Evolutionary conservation across 37 sponge, comb jelly and placozoan genomes (phyloP).

Genomic region (Tethya wilhelma): DNA sequence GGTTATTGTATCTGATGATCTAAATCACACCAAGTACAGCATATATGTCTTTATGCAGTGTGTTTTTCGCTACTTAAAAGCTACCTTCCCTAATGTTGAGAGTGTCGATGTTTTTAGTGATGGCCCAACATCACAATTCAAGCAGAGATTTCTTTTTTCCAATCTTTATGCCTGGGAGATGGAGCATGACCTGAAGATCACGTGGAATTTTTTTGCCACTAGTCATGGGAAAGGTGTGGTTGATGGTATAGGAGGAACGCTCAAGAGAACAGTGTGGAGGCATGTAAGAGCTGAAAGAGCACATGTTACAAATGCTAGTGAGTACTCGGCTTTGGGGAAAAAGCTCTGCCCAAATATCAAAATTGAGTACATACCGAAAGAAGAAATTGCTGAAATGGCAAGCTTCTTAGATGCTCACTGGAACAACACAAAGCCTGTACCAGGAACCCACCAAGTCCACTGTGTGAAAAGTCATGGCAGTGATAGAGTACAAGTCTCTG

Average conservation of each 20-base stretch:
- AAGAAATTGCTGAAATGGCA: neutral
- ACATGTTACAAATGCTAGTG: slow-evolving; percentile 10
- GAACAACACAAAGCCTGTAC: slow-evolving; percentile 9
- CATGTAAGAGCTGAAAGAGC: slow-evolving; percentile 18
- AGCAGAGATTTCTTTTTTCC: slow-evolving; percentile 36
- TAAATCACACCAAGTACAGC: slow-evolving; percentile 42
- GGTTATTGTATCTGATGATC: slow-evolving; percentile 50
- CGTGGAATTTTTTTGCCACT: slow-evolving; percentile 47
- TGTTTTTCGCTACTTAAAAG: slow-evolving; percentile 37
- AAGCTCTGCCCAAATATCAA: slow-evolving; percentile 15
- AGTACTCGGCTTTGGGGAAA: slow-evolving; percentile 24
- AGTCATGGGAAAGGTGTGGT: slow-evolving; percentile 43
- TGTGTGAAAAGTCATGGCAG: slow-evolving; percentile 19
- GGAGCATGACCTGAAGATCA: slow-evolving; percentile 26
- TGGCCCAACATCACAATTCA: slow-evolving; percentile 46
- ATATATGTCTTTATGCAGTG: slow-evolving; percentile 40
- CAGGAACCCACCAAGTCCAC: slow-evolving; percentile 24
- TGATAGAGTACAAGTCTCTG: slow-evolving; percentile 19
- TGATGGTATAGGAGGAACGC: slow-evolving; percentile 48
- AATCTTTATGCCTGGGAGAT: slow-evolving; percentile 26
- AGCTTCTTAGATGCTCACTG: slow-evolving; percentile 27
- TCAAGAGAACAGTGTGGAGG: slow-evolving; percentile 49
- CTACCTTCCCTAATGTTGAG: slow-evolving; percentile 17
- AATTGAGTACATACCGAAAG: slow-evolving; percentile 6
- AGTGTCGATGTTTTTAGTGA: slow-evolving; percentile 37